Base-by-base conservation (phyloP, 1,140 invertebrate genomes). In the Xylocopa sonorina region DNA sequence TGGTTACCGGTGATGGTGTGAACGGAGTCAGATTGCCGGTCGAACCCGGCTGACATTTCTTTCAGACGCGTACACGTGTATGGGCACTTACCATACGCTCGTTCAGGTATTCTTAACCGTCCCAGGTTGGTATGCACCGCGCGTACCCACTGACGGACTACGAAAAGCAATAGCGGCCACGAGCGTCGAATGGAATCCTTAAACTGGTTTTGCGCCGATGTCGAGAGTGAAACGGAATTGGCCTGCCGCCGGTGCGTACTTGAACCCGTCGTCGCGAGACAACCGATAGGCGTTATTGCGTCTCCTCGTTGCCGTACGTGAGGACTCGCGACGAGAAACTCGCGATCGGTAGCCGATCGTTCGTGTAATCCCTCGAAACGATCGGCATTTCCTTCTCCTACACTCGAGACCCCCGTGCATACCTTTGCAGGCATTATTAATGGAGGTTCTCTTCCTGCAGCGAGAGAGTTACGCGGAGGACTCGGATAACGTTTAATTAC, bases 121-220 rank as follows among this genome's bases (percentile, higher is more conserved):
- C 50, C 53, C 41, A n/a, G 48, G 16, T 88, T 82, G 79, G 78
- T 86, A 88, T 88, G 84, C 87, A 64, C 32, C 50, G 29, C 71
- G 83, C 53, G 86, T 88, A 77, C 72, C 78, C 67, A 64, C 75
- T 87, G 87, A 86, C 82, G 78, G 63, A 80, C 84, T 82, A 74
- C 76, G 85, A 86, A 81, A 87, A 73, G 80, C 79, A 87, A 88
- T 88, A 86, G 80, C n/a, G n/a, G n/a, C 51, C 60, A 41, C 72
- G 46, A 41, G 84, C 78, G 77, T 46, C 73, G 81, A 43, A 76
- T 38, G 60, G 86, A 88, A 88, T 88, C 60, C 67, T 72, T 82
- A 87, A 88, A 73, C 76, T 81, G 67, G 50, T 53, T n/a, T 27
- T 48, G 51, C 60, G 55, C 57, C 32, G 79, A 55, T 29, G 67